phyloP scores from a whole-genome alignment of 2,888 invertebrate species.

The Candidula unifasciata region DNA sequence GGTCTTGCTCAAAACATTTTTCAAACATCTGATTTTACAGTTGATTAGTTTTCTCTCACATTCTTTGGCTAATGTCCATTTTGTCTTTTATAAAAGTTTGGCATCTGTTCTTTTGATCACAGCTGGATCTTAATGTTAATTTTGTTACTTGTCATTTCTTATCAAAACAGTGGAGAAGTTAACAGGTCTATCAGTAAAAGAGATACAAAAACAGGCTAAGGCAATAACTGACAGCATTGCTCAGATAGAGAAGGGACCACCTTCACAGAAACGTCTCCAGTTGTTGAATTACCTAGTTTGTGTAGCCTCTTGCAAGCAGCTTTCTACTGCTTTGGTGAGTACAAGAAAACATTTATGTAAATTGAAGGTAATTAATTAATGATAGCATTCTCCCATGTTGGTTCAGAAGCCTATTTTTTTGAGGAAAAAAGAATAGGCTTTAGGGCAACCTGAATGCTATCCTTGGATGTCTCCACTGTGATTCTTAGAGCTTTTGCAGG shows the following conservation, averaged over 20 bases:
- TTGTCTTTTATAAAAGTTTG: background rate
- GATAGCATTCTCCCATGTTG: no score
- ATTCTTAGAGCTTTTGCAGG: no score
- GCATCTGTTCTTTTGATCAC: background rate
- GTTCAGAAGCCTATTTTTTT: no score
- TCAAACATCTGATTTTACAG: no score
- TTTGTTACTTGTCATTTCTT: background rate
- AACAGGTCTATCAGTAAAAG: slow-evolving; percentile 66
- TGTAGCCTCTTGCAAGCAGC: slow-evolving; percentile 61
- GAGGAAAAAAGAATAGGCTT: no score
- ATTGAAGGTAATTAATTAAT: no score
- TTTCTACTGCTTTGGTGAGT: slow-evolving; percentile 60
- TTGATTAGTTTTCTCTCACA: no score
- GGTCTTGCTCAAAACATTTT: no score
- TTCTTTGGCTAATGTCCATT: no score
- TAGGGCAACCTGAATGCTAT: no score
- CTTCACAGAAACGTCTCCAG: slow-evolving; percentile 75
- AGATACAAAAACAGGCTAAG: slow-evolving; percentile 70
- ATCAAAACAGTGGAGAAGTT: slow-evolving; percentile 70
- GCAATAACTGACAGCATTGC: slow-evolving; percentile 66
- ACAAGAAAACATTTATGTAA: no score
- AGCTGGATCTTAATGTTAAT: background rate
- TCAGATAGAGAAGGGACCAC: slow-evolving; percentile 74
- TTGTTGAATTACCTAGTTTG: slow-evolving; percentile 73
- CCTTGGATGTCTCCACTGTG: no score